Evolutionary conservation across 1,140 invertebrate genomes (phyloP).

Genomic region (Drosophila oshimai): DNA sequence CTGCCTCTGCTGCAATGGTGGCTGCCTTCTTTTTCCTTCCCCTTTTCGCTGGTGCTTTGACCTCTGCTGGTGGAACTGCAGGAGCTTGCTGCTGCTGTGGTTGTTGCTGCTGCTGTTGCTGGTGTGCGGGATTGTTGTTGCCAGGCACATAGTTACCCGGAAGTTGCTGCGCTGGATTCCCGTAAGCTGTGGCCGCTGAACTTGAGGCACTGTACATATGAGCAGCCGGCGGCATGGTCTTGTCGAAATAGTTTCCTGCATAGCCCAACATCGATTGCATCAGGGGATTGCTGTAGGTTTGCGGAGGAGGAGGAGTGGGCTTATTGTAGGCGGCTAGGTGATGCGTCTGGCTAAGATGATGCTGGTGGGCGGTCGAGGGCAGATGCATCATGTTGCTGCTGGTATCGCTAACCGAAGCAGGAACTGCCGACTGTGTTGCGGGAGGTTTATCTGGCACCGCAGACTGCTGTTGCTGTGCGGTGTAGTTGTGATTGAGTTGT

Average conservation of each 20-base stretch:
- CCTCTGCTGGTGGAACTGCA: conserved; percentile 36
- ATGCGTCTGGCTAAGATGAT: conserved; percentile 74
- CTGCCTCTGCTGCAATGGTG: conserved; percentile 67
- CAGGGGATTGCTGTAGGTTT: conserved; percentile 76
- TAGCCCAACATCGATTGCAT: conserved; percentile 69
- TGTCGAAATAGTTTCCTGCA: conserved; percentile 75
- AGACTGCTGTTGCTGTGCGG: conserved; percentile 46
- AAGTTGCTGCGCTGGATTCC: conserved; percentile 69
- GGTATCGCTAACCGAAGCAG: conserved; percentile 17
- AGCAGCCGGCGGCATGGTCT: conserved; percentile 74
- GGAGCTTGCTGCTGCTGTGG: conserved; percentile 24
- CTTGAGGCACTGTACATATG: conserved; percentile 74
- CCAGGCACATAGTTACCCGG: conserved; percentile 68
- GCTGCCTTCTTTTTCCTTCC: conserved; percentile 77
- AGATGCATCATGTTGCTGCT: conserved; percentile 59
- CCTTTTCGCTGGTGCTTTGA: conserved; percentile 73
- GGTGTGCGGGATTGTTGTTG: conserved; percentile 42
- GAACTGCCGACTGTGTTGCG: conserved; percentile 15
- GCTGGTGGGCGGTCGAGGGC: conserved; percentile 54
- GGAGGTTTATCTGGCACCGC: conserved; percentile 38
- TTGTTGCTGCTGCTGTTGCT: conserved; percentile 35
- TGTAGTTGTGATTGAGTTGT: conserved; percentile 27
- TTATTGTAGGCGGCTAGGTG: conserved; percentile 77
- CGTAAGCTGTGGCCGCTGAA: conserved; percentile 52
- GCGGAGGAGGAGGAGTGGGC: conserved; percentile 66